Percentiles rank a stretch among this genome's conserved stretches.
Evolutionary conservation across 2,113 vertebrate genomes (phyloP).

Genomic region (Onychostruthus taczanowskii): DNA sequence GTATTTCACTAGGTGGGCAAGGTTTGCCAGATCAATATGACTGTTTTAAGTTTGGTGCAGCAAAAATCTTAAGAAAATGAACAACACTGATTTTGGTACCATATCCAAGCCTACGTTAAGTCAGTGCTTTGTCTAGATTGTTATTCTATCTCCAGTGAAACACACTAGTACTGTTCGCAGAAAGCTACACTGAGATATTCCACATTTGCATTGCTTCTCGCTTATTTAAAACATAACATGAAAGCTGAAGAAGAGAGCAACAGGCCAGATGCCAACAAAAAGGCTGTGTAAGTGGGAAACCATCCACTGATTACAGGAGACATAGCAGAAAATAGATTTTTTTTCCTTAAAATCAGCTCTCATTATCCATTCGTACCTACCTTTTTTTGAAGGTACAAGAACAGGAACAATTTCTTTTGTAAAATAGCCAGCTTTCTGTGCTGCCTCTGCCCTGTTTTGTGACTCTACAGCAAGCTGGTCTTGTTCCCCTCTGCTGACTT

Average conservation of each 20-base stretch:
- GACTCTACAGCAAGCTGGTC: slow-evolving; percentile 85
- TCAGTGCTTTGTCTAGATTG: neutral
- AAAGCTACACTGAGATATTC: neutral
- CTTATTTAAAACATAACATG: neutral
- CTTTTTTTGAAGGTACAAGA: slow-evolving; percentile 87
- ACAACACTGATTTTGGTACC: neutral
- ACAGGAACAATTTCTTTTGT: slow-evolving; percentile 91
- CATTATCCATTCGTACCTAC: slow-evolving; percentile 31
- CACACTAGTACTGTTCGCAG: neutral
- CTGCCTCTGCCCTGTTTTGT: slow-evolving; percentile 86
- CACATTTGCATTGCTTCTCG: neutral
- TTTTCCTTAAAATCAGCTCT: neutral
- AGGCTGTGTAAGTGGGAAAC: neutral
- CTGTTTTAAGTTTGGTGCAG: neutral
- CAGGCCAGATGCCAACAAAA: neutral
- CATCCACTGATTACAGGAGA: neutral
- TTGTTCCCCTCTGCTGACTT: slow-evolving; percentile 85
- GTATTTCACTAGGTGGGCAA: neutral
- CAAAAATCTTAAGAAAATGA: neutral
- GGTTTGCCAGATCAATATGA: neutral
- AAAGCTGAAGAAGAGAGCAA: neutral
- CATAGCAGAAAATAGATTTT: neutral
- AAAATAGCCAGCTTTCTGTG: slow-evolving; percentile 92
- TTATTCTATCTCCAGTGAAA: neutral
- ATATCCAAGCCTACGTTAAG: neutral